Evolutionary conservation across 2,888 invertebrate genomes (phyloP).

Genomic region (Erannis defoliaria): DNA sequence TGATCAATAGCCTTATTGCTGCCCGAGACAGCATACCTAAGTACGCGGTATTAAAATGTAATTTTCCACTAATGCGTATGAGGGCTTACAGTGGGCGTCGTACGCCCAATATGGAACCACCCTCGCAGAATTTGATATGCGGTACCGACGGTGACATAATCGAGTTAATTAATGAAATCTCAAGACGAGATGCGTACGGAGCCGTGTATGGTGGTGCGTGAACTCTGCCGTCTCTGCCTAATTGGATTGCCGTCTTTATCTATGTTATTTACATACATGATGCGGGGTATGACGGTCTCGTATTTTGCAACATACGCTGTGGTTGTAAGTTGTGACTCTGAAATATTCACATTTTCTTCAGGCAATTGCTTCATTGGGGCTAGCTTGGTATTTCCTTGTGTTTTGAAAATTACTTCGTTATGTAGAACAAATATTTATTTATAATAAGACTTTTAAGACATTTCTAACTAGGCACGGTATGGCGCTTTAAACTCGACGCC

Average conservation of each 20-base stretch:
- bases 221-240: conserved; percentile 54
- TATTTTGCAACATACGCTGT: conserved; percentile 24
- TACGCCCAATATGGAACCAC: conserved; percentile 22
- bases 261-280: conserved; percentile 59
- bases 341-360: conserved; percentile 18
- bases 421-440: neutral
- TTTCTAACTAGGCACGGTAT: too few species aligned
- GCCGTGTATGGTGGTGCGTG: conserved; percentile 47
- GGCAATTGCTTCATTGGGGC: conserved; percentile 2
- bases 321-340: conserved; percentile 12
- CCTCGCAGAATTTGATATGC: conserved; percentile 40
- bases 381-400: neutral
- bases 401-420: conserved; percentile 4
- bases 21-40: neutral
- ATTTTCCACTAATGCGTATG: conserved; percentile 20
- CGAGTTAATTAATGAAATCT: conserved; percentile 49
- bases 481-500: too few species aligned
- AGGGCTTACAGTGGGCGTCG: conserved; percentile 13
- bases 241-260: conserved; percentile 65
- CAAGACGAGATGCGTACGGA: conserved; percentile 31
- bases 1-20: too few species aligned
- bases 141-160: conserved; percentile 40
- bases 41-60: conserved; percentile 13
- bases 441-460: too few species aligned
- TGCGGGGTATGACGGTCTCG: conserved; percentile 37